Conservation (phyloP, 2,797 vertebrate genomes). For the Argentina silus region DNA sequence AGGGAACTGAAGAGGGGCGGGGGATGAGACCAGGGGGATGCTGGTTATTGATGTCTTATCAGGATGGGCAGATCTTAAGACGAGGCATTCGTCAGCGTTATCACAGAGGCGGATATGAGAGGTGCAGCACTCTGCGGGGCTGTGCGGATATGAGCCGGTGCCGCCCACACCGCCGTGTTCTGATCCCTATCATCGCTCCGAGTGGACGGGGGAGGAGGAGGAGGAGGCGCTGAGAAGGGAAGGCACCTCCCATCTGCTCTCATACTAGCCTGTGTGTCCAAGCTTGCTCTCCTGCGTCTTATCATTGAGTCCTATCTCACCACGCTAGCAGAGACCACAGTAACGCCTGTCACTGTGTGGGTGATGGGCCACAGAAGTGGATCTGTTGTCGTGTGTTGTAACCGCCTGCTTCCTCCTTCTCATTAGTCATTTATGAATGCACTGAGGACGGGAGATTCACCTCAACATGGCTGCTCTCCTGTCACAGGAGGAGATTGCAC, state of each 20-base stretch:
- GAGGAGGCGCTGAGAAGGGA: constrained; percentile 32
- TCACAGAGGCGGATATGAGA: constrained; percentile 58
- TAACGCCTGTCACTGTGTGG: constrained; percentile 20
- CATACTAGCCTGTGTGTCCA: constrained; percentile 40
- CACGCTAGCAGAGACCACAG: neutral
- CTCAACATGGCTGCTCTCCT: constrained; percentile 50
- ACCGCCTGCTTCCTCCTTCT: constrained; percentile 56
- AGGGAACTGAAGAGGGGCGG: constrained; percentile 50
- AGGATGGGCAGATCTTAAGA: constrained; percentile 34
- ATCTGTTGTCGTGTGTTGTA: constrained; percentile 55
- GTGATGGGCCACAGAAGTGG: constrained; percentile 25
- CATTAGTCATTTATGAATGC: constrained; percentile 74
- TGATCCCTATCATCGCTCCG: constrained; percentile 48
- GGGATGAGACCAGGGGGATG: constrained; percentile 34
- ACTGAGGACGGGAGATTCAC: constrained; percentile 50
- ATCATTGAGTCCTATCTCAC: constrained; percentile 34
- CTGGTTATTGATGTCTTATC: constrained; percentile 68
- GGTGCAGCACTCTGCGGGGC: neutral
- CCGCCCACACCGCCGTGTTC: constrained; percentile 31
- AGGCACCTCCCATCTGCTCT: constrained; percentile 36
- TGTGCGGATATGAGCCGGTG: neutral
- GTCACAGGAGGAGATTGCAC: constrained; percentile 43
- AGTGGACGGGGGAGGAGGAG: constrained; percentile 25
- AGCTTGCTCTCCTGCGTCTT: constrained; percentile 39
- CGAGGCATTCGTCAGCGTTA: constrained; percentile 46